phyloP scores from a whole-genome alignment of 2,113 vertebrate species.

The Emydocephalus ijimae region DNA sequence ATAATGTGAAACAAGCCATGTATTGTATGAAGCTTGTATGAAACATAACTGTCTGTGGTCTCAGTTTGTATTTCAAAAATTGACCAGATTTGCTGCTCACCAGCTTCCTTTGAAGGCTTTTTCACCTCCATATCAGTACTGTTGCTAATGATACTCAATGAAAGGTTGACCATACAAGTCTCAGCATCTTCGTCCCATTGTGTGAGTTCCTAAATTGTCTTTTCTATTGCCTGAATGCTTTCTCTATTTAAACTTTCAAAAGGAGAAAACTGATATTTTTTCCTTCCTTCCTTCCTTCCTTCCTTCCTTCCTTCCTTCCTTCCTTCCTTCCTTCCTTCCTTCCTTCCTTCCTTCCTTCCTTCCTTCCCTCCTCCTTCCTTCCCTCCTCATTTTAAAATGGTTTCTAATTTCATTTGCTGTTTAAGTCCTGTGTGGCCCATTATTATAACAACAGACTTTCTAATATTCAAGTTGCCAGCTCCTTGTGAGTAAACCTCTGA shows the following conservation, averaged over 20 bases:
- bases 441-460: conserved; percentile 10
- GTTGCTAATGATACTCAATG: background rate
- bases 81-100: background rate
- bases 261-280: background rate
- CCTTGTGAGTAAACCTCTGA: conserved; percentile 5
- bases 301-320: too few relatives aligned
- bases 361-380: background rate
- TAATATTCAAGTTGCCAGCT: background rate
- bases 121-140: background rate
- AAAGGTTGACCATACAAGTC: background rate
- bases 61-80: background rate
- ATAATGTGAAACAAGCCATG: background rate
- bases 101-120: background rate
- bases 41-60: background rate
- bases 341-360: too few relatives aligned
- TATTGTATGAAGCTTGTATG: background rate
- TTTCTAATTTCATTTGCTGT: background rate
- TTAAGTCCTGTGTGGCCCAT: conserved; percentile 22
- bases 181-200: background rate
- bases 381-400: background rate
- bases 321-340: too few relatives aligned
- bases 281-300: too few relatives aligned
- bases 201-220: accelerated
- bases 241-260: background rate
- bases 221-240: background rate